phyloP scores from a whole-genome alignment of 2,797 vertebrate species.

The Manis javanica region DNA sequence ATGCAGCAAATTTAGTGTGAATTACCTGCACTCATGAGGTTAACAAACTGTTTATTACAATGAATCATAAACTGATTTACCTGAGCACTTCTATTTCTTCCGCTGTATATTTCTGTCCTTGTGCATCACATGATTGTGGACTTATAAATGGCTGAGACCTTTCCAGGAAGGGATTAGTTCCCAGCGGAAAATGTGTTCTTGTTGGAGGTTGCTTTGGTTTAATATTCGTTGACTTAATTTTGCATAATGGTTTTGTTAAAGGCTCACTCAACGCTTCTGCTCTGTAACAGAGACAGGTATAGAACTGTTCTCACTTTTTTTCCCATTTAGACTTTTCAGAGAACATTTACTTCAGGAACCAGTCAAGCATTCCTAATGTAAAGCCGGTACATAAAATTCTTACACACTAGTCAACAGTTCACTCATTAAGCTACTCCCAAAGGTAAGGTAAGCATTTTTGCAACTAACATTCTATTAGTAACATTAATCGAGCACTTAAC shows the following conservation, averaged over 20 bases:
- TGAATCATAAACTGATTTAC: constrained; percentile 83
- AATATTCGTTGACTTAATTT: constrained; percentile 86
- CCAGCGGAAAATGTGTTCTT: constrained; percentile 94
- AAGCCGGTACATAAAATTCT: constrained; percentile 21
- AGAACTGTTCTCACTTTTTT: neutral
- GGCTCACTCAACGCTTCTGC: constrained; percentile 96
- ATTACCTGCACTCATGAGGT: neutral
- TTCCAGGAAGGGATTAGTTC: constrained; percentile 93
- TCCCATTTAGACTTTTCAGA: constrained; percentile 24
- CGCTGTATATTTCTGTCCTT: constrained; percentile 94
- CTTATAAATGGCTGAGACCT: constrained; percentile 91
- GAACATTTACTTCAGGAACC: constrained; percentile 52
- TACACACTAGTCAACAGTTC: constrained; percentile 17
- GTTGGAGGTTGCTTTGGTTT: constrained; percentile 88
- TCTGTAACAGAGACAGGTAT: constrained; percentile 84
- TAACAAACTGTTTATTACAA: neutral
- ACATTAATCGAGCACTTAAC: constrained; percentile 17
- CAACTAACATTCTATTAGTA: neutral
- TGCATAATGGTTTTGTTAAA: constrained; percentile 89
- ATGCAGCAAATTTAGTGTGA: neutral
- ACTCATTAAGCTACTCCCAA: neutral
- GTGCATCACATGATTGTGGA: constrained; percentile 93
- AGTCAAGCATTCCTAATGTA: neutral
- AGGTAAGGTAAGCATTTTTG: neutral
- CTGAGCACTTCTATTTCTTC: constrained; percentile 99